Conservation (phyloP, 2,888 invertebrate species). For the Athalia cordata region DNA sequence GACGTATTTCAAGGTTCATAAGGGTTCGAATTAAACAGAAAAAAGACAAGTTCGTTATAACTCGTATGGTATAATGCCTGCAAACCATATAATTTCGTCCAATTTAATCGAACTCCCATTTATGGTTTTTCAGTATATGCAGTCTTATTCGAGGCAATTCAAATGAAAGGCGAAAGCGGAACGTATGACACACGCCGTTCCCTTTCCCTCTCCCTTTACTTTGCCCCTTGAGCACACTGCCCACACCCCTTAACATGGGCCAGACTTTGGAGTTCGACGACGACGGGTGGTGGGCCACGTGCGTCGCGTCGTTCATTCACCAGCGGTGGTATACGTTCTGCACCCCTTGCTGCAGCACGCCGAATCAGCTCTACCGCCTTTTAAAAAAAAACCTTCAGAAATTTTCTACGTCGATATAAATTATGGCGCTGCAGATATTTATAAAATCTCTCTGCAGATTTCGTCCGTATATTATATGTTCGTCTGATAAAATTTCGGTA, state of each 20-base stretch:
- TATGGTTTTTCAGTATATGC: background rate
- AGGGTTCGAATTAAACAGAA: too few species aligned
- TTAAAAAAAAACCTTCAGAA: too few species aligned
- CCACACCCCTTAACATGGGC: slow-evolving; percentile 22
- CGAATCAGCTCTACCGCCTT: too few species aligned
- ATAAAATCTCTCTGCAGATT: too few species aligned
- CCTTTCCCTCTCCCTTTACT: background rate
- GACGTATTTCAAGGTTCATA: too few species aligned
- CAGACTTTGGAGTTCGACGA: slow-evolving; percentile 20
- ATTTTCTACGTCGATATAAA: too few species aligned
- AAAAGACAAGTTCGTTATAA: too few species aligned
- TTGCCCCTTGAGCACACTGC: background rate
- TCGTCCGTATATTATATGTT: too few species aligned
- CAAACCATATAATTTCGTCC: background rate
- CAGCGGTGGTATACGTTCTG: slow-evolving; percentile 1
- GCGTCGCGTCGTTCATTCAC: slow-evolving; percentile 36
- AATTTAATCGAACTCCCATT: slow-evolving; percentile 14
- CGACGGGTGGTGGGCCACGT: slow-evolving; percentile 36
- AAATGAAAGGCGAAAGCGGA: slow-evolving; percentile 4
- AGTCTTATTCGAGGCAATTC: slow-evolving; percentile 21
- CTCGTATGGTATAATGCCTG: background rate
- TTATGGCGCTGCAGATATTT: too few species aligned
- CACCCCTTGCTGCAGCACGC: too few species aligned
- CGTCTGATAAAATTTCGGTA: too few species aligned
- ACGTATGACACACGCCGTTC: slow-evolving; percentile 33